Evolutionary conservation across 2,888 invertebrate genomes (phyloP).

Genomic region (Bugulina stolonifera): DNA sequence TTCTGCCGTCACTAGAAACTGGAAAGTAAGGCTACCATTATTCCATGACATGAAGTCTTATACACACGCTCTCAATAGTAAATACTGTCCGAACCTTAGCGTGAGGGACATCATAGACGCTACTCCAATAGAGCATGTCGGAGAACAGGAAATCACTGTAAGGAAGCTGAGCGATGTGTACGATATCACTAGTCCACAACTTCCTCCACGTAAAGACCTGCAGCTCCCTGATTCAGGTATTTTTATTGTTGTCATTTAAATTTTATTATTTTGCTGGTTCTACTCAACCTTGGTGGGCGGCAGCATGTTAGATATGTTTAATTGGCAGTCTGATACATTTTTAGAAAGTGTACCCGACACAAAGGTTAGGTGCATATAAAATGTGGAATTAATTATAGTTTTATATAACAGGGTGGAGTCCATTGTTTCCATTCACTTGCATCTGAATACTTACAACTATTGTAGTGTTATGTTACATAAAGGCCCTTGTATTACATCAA

Average conservation of each 20-base stretch:
- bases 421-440: too few species aligned
- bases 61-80: neutral
- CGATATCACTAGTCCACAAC: conserved; percentile 4
- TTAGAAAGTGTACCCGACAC: too few species aligned
- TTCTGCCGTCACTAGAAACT: neutral
- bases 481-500: too few species aligned
- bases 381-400: too few species aligned
- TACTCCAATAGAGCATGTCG: neutral
- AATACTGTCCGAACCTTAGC: conserved; percentile 15
- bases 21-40: conserved; percentile 8
- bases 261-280: too few species aligned
- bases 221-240: neutral
- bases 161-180: conserved; percentile 4
- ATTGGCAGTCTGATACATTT: too few species aligned
- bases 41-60: neutral
- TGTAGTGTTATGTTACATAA: too few species aligned
- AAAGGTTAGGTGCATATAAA: too few species aligned
- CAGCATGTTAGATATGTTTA: too few species aligned
- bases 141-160: neutral
- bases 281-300: too few species aligned
- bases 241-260: neutral
- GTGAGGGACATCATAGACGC: conserved; percentile 12
- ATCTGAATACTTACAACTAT: too few species aligned
- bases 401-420: too few species aligned
- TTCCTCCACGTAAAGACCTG: conserved; percentile 3